Percentiles rank a stretch among this genome's conserved stretches.
Conservation (phyloP, 2,797 vertebrate genomes). For the Hylomyscus alleni region DNA sequence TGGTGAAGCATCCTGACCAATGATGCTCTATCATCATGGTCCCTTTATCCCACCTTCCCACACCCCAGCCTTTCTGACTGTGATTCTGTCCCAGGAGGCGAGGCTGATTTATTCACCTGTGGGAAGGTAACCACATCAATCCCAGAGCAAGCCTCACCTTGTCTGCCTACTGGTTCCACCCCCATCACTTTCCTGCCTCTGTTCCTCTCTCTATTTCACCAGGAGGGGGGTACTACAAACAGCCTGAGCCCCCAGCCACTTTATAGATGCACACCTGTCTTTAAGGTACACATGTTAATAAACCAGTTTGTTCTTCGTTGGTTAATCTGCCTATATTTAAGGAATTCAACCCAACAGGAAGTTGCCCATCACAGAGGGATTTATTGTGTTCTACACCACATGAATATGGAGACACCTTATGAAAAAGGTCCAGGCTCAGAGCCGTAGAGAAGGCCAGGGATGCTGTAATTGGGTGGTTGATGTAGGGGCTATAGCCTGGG, state of each 20-base stretch:
- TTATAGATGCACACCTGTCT: too few relatives aligned
- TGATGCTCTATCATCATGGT: fast-evolving
- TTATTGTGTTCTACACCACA: too few relatives aligned
- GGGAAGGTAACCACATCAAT: not conserved
- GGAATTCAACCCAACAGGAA: not conserved
- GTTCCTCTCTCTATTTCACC: not conserved
- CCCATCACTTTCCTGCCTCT: fast-evolving
- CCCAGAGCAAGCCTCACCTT: not conserved
- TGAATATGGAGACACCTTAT: not conserved
- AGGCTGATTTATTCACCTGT: not conserved
- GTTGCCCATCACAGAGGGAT: too few relatives aligned
- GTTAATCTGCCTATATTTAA: not conserved
- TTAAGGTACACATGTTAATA: not conserved
- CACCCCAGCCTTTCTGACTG: not conserved
- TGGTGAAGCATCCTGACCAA: not conserved
- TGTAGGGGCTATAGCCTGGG: not conserved
- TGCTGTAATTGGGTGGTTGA: not conserved
- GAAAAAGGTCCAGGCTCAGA: not conserved
- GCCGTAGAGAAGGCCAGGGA: not conserved
- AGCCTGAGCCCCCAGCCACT: not conserved
- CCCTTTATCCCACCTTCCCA: too few relatives aligned
- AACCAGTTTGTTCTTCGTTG: not conserved
- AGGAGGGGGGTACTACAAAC: not conserved
- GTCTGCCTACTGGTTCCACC: not conserved
- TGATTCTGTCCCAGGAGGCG: fast-evolving